Evolutionary conservation across 2,797 vertebrate species (phyloP).

Genomic region (Dermochelys coriacea): DNA sequence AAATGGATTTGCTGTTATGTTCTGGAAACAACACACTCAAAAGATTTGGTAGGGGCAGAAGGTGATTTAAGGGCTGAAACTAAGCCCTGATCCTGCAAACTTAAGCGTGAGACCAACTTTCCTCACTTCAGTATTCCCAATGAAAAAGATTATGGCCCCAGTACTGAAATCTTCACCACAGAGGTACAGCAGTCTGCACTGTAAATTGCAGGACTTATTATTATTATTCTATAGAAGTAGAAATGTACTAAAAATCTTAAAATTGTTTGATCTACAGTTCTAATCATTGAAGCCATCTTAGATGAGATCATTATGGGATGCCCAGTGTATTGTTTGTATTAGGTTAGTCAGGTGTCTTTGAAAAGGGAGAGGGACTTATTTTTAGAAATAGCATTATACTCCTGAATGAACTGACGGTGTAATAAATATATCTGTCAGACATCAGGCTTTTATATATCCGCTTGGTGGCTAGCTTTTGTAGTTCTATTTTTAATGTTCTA

Average conservation of each 20-base stretch:
- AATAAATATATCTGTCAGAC: not conserved
- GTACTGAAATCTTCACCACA: not conserved
- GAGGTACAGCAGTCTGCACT: not conserved
- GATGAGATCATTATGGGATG: not conserved
- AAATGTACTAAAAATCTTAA: not conserved
- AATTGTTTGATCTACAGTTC: not conserved
- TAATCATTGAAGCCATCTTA: fast-evolving
- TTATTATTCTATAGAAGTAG: not conserved
- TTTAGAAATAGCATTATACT: not conserved
- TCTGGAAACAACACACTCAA: not conserved
- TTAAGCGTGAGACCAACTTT: not conserved
- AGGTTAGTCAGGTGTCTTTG: fast-evolving
- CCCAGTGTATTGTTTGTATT: not conserved
- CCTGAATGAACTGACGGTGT: not conserved
- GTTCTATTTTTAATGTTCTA: not conserved
- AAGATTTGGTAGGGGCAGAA: not conserved
- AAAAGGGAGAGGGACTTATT: fast-evolving
- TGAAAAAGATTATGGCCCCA: not conserved
- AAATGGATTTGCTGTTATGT: not conserved
- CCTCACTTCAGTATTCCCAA: not conserved
- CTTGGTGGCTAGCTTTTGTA: not conserved
- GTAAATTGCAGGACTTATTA: not conserved
- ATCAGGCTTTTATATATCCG: fast-evolving
- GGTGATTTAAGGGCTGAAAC: not conserved
- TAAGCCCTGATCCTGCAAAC: not conserved